phyloP scores from a whole-genome alignment of 2,113 vertebrate species.

The Cervus canadensis region DNA sequence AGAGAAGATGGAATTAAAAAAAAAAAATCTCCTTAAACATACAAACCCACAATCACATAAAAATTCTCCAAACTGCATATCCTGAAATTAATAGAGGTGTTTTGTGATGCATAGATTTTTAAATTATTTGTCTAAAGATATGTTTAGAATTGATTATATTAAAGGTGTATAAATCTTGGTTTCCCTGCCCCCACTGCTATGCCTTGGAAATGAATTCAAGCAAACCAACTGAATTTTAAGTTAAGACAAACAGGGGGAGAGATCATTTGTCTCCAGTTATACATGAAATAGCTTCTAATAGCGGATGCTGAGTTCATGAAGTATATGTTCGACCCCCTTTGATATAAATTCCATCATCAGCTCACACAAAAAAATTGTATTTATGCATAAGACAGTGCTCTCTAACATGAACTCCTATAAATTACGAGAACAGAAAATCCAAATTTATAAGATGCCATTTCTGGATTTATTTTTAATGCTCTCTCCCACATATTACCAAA shows the following conservation, averaged over 20 bases:
- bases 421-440: slow-evolving; percentile 81
- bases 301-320: slow-evolving; percentile 81
- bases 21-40: slow-evolving; percentile 42
- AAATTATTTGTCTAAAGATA: slow-evolving; percentile 83
- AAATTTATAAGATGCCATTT: slow-evolving; percentile 83
- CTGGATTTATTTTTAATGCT: slow-evolving; percentile 82
- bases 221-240: slow-evolving; percentile 80
- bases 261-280: slow-evolving; percentile 82
- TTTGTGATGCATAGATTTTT: slow-evolving; percentile 76
- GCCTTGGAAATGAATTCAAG: slow-evolving; percentile 78
- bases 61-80: slow-evolving; percentile 72
- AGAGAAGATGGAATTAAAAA: slow-evolving; percentile 30
- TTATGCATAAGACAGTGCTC: slow-evolving; percentile 81
- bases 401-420: slow-evolving; percentile 78
- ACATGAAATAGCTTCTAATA: slow-evolving; percentile 82
- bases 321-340: slow-evolving; percentile 77
- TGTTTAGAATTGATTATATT: slow-evolving; percentile 80
- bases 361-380: slow-evolving; percentile 78
- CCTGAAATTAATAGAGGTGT: slow-evolving; percentile 80
- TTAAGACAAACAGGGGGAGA: slow-evolving; percentile 80
- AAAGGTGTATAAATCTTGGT: slow-evolving; percentile 77
- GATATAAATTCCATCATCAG: slow-evolving; percentile 80
- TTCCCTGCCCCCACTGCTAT: slow-evolving; percentile 51
- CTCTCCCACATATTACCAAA: slow-evolving; percentile 73
- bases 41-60: slow-evolving; percentile 65